These are phyloP conservation scores for Clistopyga incitator DNA, from an alignment of 2,888 invertebrate species.

Conservation along the genomic window DNA sequence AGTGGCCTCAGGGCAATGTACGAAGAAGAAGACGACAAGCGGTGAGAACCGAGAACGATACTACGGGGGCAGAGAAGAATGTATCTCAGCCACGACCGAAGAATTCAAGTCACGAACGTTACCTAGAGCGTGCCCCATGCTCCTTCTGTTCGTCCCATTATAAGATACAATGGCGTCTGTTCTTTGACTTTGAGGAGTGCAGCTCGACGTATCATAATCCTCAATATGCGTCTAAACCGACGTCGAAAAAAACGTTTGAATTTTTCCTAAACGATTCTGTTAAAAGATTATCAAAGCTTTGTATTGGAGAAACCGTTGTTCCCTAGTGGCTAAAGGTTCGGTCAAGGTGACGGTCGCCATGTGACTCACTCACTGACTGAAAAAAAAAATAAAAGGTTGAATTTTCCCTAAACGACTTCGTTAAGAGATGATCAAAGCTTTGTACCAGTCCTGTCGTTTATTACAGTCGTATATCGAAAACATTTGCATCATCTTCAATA, in stretches of 20 bases:
- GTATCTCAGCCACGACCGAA: constrained; percentile 53
- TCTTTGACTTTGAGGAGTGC: constrained; percentile 43
- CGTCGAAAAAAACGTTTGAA: no score
- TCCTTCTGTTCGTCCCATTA: constrained; percentile 59
- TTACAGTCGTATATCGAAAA: constrained; percentile 12
- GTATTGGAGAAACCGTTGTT: not conserved
- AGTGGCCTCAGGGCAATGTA: constrained; percentile 41
- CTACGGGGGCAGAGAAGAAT: constrained; percentile 44
- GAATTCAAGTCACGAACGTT: constrained; percentile 70
- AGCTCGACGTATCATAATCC: constrained; percentile 48
- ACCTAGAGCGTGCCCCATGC: constrained; percentile 56
- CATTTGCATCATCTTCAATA: constrained; percentile 26
- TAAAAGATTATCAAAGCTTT: no score
- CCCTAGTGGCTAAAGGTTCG: no score
- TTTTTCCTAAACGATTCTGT: no score
- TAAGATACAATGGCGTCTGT: constrained; percentile 34
- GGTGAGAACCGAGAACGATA: constrained; percentile 33
- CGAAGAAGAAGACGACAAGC: constrained; percentile 44
- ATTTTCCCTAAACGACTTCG: constrained; percentile 1
- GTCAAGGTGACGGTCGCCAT: no score
- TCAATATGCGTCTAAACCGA: constrained; percentile 40
- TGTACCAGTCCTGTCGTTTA: not conserved
- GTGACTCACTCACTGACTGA: not conserved
- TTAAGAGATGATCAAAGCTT: not conserved
- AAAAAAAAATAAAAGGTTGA: not conserved